Conservation (phyloP, 2,797 vertebrate genomes). For the Thalassophryne amazonica region DNA sequence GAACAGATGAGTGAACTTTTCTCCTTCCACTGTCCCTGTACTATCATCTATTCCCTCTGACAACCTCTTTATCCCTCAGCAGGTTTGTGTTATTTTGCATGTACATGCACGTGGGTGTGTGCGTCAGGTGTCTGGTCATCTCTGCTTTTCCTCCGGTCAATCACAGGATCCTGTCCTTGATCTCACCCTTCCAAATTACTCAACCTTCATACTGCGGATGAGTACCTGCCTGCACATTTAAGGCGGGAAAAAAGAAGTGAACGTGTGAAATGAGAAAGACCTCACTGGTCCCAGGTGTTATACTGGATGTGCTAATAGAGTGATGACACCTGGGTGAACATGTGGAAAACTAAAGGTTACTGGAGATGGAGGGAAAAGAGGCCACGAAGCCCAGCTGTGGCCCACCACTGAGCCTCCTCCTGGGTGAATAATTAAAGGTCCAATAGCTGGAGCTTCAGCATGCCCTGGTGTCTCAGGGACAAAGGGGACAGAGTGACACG, state of each 20-base stretch:
- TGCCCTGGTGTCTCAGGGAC: slow-evolving; percentile 12
- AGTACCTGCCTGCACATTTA: neutral
- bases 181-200: slow-evolving; percentile 43
- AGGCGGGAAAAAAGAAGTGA: neutral
- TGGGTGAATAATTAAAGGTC: neutral
- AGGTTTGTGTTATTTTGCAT: slow-evolving; percentile 27
- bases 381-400: slow-evolving; percentile 17
- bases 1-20: slow-evolving; percentile 42
- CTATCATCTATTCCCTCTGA: neutral
- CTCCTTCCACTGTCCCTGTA: neutral
- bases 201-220: slow-evolving; percentile 22
- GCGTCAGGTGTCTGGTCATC: slow-evolving; percentile 31
- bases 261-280: slow-evolving; percentile 6
- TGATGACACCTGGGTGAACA: slow-evolving; percentile 2
- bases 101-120: neutral
- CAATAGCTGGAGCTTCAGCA: slow-evolving; percentile 10
- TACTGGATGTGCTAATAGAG: slow-evolving; percentile 31
- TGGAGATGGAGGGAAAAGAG: neutral
- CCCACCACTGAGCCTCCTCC: slow-evolving; percentile 3
- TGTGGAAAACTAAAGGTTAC: neutral
- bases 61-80: slow-evolving; percentile 10
- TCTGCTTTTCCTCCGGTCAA: slow-evolving; percentile 46
- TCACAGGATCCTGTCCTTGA: slow-evolving; percentile 60
- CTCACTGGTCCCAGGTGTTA: slow-evolving; percentile 39
- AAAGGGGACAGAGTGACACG: slow-evolving; percentile 1